Conservation (phyloP, 1,140 invertebrate species). For the Rhysida immarginata region DNA sequence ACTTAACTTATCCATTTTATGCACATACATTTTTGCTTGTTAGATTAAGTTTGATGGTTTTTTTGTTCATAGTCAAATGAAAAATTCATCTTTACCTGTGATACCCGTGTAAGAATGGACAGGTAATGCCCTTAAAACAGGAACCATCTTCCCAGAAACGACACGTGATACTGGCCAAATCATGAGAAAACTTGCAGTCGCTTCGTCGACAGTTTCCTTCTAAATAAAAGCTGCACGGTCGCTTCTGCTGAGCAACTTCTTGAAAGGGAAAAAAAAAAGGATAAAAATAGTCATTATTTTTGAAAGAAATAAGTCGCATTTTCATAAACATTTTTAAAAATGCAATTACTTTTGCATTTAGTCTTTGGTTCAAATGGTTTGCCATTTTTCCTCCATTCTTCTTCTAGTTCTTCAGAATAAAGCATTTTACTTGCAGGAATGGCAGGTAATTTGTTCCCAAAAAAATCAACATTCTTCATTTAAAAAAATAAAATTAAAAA, state of each 20-base stretch:
- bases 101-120: conserved; percentile 38
- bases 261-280: conserved; percentile 10
- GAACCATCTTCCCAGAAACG: conserved; percentile 34
- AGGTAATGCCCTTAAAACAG: conserved; percentile 33
- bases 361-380: conserved; percentile 17
- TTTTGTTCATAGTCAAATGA: not conserved
- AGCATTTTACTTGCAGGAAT: conserved; percentile 5
- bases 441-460: not conserved
- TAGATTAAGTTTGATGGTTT: not conserved
- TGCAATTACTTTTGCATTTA: no score
- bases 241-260: conserved; percentile 13
- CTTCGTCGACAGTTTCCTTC: conserved; percentile 34
- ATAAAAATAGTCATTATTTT: no score
- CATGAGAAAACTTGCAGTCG: conserved; percentile 39
- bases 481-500: no score
- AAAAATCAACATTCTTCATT: not conserved
- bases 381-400: conserved; percentile 19
- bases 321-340: no score
- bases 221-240: conserved; percentile 36
- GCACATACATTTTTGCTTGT: not conserved
- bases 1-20: not conserved
- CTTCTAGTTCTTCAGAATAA: conserved; percentile 17
- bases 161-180: conserved; percentile 36
- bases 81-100: conserved; percentile 3
- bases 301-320: no score